Conservation (phyloP, 2,888 invertebrate genomes). For the Cephus runcator region DNA sequence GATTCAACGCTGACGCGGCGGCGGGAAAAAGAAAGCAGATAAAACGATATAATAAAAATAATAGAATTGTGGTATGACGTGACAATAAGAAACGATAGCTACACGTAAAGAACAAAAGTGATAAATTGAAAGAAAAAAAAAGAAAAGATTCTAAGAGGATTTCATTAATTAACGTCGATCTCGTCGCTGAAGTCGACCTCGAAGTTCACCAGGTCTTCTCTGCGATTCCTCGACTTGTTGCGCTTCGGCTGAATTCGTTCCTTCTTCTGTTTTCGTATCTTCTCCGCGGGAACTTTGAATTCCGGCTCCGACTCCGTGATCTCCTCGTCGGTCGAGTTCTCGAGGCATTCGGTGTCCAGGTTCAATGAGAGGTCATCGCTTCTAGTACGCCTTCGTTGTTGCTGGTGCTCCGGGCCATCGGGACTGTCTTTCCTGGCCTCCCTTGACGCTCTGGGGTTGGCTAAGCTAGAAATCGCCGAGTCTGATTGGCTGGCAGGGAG, state of each 20-base stretch:
- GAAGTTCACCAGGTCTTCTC: conserved; percentile 20
- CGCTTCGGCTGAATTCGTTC: conserved; percentile 10
- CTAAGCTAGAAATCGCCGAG: conserved; percentile 63
- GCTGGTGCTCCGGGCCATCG: conserved; percentile 12
- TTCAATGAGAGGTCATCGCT: conserved; percentile 17
- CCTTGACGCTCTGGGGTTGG: conserved; percentile 39
- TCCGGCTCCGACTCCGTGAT: conserved; percentile 21
- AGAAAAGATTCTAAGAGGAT: neutral
- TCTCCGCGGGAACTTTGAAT: conserved; percentile 37
- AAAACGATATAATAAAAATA: neutral
- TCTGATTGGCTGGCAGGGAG: conserved; percentile 56
- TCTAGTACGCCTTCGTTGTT: conserved; percentile 21
- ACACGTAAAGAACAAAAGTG: neutral
- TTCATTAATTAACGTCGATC: conserved; percentile 21
- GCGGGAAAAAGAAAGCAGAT: neutral
- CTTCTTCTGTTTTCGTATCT: conserved; percentile 18
- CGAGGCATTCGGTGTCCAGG: neutral
- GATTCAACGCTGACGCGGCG: neutral
- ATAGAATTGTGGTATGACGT: neutral
- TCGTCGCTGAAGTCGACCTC: conserved; percentile 47
- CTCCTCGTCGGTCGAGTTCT: conserved; percentile 30
- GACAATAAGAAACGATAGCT: neutral
- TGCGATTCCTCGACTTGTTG: conserved; percentile 30
- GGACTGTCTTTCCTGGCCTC: conserved; percentile 22
- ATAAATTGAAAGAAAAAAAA: neutral